Base-by-base conservation (phyloP, 2,113 vertebrate species). In the Rhadina sibilatrix region DNA sequence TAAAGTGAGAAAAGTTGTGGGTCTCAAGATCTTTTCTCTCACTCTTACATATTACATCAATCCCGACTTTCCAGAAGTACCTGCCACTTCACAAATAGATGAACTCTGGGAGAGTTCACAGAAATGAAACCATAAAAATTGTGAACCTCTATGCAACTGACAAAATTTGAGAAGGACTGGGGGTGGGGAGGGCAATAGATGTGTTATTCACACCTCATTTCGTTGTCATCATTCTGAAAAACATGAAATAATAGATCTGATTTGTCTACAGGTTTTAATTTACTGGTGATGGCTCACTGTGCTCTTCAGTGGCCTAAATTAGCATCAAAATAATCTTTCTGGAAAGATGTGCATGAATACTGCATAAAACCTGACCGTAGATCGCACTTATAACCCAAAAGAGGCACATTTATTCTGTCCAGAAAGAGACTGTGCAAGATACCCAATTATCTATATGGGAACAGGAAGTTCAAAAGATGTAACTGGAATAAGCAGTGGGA, bases 21-120 rank as follows among this genome's bases (percentile, higher is more conserved):
- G 38, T 69, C n/a, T 83, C 63, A 40, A 49, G 38, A 90, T 87
- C 75, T 83, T 94, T 93, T 85, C 84, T 94, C 61, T 72, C 63
- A 17, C 50, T 88, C 23, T 75, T 95, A 72, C 82, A 86, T 96
- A 54, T 93, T 95, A 76, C 66, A 95, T 94, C 90, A 95, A 76
- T 87, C 28, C 49, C 37, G 72, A 27, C 69, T 81, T 95, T 93
- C 66, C 91, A 83, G 54, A 95, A 78, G 16, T 69, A 96, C 60
- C 75, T 96, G 88, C 70, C 68, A 91, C 78, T 91, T 97, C 90
- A 79, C 85, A 88, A 95, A 93, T 61, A 85, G 81, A 49, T 35
- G 46, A 91, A 89, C 61, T 63, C 93, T 87, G 71, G 44, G 71
- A 93, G 88, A 91, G 61, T 96, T 94, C 91, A 90, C 21, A 93